Evolutionary conservation across 2,888 invertebrate species (phyloP).

Genomic region (Biston stratarius): DNA sequence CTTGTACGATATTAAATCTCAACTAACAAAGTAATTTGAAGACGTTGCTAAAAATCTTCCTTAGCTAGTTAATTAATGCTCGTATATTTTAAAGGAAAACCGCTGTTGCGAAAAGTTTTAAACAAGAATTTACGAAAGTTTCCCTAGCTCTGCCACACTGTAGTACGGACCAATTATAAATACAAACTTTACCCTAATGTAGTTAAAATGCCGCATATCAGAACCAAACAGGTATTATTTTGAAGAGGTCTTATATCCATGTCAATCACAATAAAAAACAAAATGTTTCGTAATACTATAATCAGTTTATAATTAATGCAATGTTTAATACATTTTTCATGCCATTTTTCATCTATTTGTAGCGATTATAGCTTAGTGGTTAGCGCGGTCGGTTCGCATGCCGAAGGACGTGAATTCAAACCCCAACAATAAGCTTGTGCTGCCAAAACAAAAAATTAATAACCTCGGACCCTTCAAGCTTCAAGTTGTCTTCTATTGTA

Average conservation of each 20-base stretch:
- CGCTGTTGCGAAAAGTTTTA: constrained; percentile 36
- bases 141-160: constrained; percentile 9
- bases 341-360: no score
- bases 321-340: no score
- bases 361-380: no score
- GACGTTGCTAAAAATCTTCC: constrained; percentile 23
- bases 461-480: not conserved
- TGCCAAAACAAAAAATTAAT: not conserved
- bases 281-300: no score
- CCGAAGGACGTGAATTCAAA: no score
- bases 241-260: no score
- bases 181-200: constrained; percentile 4
- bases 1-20: constrained; percentile 5
- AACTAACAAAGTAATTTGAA: constrained; percentile 17
- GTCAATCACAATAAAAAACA: no score
- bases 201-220: not conserved
- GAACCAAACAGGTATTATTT: no score
- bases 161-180: constrained; percentile 27
- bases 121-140: constrained; percentile 37
- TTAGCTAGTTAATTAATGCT: constrained; percentile 35
- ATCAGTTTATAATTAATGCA: no score
- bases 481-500: constrained; percentile 1
- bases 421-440: no score
- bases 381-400: no score
- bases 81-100: constrained; percentile 37